Evolutionary conservation across 1,140 invertebrate genomes (phyloP), one percentile per base, ranked within the genome.

Genomic region (Panagrolaimus sp.): DNA sequence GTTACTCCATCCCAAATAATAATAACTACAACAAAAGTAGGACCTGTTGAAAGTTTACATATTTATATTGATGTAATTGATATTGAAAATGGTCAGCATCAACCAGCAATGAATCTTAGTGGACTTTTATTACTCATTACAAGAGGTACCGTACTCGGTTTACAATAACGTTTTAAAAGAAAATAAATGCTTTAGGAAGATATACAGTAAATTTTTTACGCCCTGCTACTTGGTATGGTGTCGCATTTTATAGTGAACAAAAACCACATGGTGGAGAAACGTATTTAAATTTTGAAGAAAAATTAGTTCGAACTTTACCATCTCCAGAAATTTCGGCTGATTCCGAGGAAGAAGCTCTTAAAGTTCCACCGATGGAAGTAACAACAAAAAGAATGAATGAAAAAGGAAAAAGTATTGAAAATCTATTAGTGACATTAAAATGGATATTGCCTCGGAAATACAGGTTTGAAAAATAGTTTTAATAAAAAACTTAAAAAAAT

Each of bases 121-220:
- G 78, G 78, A 43, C 65, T 82, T 63, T 71, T 83, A 65, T 61
- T 80, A 23, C 43, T 79, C 2, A 65, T 80, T 27, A 80, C 77
- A 9, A 64, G 78, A 70, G 78, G 78, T 80, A 62, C 64, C 27
- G 38, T 51, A 67, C 0, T 2, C 0, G 11, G n/a, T n/a, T 8
- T n/a, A 16, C 7, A 9, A 63, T 42, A 13, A 9, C 23, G 5
- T 67, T 20, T 67, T 51, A 5, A 8, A 5, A 27, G 65, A 43
- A 66, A 25, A 14, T 27, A 16, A 8, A 31, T 13, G 7, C 74
- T 81, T 65, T 47, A 81, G 78, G 78, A n/a, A 63, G 77, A 20
- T 81, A 81, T 69, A 81, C 79, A 7, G 72, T 81, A 63, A 78
- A 78, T 61, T 82, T 77, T 47, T 66, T 81, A 48, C 69, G 71